phyloP scores from a whole-genome alignment of 2,888 invertebrate genomes.

The Osedax fenrisi region DNA sequence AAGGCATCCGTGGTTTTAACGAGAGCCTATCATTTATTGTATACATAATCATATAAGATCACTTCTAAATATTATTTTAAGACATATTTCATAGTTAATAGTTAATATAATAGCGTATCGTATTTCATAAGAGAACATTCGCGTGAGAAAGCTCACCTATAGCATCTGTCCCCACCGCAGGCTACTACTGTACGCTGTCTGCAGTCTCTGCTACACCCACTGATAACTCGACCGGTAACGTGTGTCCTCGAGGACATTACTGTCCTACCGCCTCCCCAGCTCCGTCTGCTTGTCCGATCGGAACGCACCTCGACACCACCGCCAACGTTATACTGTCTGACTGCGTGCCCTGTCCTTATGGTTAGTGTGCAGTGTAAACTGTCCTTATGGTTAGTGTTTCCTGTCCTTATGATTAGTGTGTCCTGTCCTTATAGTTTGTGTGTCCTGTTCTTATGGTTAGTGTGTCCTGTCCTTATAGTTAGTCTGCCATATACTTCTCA shows the following conservation, averaged over 20 bases:
- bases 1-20: no score
- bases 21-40: no score
- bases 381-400: no score
- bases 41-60: no score
- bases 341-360: constrained; percentile 37
- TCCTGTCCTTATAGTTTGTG: no score
- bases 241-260: constrained; percentile 44
- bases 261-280: constrained; percentile 42
- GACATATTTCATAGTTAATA: no score
- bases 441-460: background rate
- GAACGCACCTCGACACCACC: constrained; percentile 42
- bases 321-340: constrained; percentile 39
- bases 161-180: constrained; percentile 33
- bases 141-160: background rate
- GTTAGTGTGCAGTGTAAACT: background rate
- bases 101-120: no score
- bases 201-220: constrained; percentile 39
- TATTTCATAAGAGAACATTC: no score
- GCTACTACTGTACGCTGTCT: constrained; percentile 43
- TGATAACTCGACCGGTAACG: constrained; percentile 38
- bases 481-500: no score
- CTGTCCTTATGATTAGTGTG: background rate
- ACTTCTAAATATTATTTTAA: no score
- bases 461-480: no score
- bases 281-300: constrained; percentile 42